A percentile compares a stretch with the other conserved stretches of the same genome.
Evolutionary conservation across 1,140 invertebrate genomes (phyloP).

Genomic region (Papilio xuthus): DNA sequence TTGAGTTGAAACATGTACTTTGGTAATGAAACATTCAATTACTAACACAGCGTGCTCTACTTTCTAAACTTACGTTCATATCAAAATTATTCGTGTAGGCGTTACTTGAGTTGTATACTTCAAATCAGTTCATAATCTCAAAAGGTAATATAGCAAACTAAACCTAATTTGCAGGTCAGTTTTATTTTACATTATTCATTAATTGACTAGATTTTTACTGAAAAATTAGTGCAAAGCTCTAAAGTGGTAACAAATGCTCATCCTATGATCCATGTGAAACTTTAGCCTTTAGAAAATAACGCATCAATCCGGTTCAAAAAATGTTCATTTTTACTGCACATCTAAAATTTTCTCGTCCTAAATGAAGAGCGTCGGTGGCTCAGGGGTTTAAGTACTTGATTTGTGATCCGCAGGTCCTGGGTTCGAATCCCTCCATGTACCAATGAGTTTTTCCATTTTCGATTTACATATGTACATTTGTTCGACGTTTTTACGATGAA

Average conservation of each 20-base stretch:
- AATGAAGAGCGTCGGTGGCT: no score
- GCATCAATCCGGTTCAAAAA: constrained; percentile 17
- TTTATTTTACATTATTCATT: no score
- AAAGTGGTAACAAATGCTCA: not conserved
- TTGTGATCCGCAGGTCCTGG: no score
- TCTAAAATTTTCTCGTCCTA: no score
- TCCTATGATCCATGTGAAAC: not conserved
- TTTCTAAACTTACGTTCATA: constrained; percentile 10
- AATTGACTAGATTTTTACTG: no score
- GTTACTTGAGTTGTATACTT: not conserved
- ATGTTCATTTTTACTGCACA: constrained; percentile 1
- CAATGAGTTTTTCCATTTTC: no score
- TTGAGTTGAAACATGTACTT: constrained; percentile 19
- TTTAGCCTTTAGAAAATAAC: not conserved
- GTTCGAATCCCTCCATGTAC: no score
- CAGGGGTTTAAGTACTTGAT: no score
- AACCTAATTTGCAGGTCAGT: not conserved
- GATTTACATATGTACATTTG: no score
- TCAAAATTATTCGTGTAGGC: not conserved
- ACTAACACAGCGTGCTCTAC: constrained; percentile 11
- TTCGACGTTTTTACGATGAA: no score
- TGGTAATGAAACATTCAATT: constrained; percentile 24
- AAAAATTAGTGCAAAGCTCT: not conserved
- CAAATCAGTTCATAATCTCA: not conserved
- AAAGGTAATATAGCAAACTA: not conserved